These are phyloP conservation scores for Salvelinus namaycush DNA, from an alignment of 2,113 vertebrate genomes.

Conservation along the genomic window DNA sequence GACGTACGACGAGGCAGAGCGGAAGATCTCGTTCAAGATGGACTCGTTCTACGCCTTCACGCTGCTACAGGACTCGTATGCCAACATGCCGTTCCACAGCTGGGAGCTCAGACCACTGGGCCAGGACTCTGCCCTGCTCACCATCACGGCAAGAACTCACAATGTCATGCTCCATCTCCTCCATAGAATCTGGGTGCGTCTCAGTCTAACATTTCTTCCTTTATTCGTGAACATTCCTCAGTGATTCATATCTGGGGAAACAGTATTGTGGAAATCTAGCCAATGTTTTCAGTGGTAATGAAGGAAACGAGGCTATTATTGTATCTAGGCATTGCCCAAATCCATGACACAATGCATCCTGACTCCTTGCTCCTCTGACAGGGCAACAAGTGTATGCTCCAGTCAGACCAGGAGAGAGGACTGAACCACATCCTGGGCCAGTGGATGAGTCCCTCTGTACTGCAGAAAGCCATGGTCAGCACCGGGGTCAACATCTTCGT, in stretches of 20 bases:
- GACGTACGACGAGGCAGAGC: constrained; percentile 45
- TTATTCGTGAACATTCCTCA: not conserved
- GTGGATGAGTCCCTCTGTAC: constrained; percentile 76
- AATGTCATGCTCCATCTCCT: not conserved
- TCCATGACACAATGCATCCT: not conserved
- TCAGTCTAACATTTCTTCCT: not conserved
- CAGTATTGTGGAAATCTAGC: no score
- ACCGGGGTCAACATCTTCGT: constrained; percentile 89
- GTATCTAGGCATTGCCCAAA: not conserved
- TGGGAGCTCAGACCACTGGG: constrained; percentile 83
- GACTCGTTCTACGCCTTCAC: constrained; percentile 74
- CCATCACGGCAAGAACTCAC: constrained; percentile 68
- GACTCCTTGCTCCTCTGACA: constrained; percentile 49
- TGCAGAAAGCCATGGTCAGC: constrained; percentile 75
- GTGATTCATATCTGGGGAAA: no score
- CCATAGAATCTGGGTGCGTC: not conserved
- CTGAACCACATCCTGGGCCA: constrained; percentile 70
- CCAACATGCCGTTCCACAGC: constrained; percentile 82
- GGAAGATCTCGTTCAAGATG: constrained; percentile 77
- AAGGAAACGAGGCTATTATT: not conserved
- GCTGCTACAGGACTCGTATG: constrained; percentile 81
- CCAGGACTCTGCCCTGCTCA: constrained; percentile 67
- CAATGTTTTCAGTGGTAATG: not conserved
- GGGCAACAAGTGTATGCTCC: constrained; percentile 80
- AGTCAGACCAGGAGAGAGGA: constrained; percentile 47